These are phyloP conservation scores for Carpatolechia fugitivella DNA, from an alignment of 2,888 invertebrate genomes.

Conservation along the genomic window DNA sequence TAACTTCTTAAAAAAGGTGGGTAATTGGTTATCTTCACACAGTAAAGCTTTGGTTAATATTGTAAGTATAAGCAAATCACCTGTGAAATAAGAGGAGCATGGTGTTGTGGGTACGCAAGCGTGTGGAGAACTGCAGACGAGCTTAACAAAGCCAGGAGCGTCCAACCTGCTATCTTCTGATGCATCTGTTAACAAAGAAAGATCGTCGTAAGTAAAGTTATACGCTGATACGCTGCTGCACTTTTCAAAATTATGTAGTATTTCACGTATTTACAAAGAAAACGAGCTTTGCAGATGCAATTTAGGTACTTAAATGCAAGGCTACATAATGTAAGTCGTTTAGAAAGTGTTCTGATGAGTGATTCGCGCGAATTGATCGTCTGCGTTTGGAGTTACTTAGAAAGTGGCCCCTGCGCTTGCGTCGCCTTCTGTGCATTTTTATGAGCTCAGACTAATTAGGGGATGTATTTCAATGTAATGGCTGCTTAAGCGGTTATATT, in stretches of 20 bases:
- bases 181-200: slow-evolving; percentile 50
- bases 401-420: slow-evolving; percentile 56
- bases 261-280: too few species aligned
- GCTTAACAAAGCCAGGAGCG: slow-evolving; percentile 83
- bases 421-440: slow-evolving; percentile 55
- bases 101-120: slow-evolving; percentile 81
- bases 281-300: slow-evolving; percentile 29
- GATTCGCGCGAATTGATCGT: slow-evolving; percentile 72
- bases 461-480: slow-evolving; percentile 40
- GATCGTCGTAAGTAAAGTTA: slow-evolving; percentile 2
- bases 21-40: too few species aligned
- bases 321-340: slow-evolving; percentile 36
- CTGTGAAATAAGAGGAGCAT: slow-evolving; percentile 68
- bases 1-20: neutral
- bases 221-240: too few species aligned
- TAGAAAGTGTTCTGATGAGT: slow-evolving; percentile 64
- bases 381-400: slow-evolving; percentile 65
- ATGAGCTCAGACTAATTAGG: slow-evolving; percentile 59
- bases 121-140: slow-evolving; percentile 83
- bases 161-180: slow-evolving; percentile 83
- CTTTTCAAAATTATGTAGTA: too few species aligned
- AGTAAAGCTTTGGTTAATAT: too few species aligned
- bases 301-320: slow-evolving; percentile 50
- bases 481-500: neutral
- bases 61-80: slow-evolving; percentile 32